phyloP scores from a whole-genome alignment of 1,140 invertebrate genomes.

The Drosophila hydei region DNA sequence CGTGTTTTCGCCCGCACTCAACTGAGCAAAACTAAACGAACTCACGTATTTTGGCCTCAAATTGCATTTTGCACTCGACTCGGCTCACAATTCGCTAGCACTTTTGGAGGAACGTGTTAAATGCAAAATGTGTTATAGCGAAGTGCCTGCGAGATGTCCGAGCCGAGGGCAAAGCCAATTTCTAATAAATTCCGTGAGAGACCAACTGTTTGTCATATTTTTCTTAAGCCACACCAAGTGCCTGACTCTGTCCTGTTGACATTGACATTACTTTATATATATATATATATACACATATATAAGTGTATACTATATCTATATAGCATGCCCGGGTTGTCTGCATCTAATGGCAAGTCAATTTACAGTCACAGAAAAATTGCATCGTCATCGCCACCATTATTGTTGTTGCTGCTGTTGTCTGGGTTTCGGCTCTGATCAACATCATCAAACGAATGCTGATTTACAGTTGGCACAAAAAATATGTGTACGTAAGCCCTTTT shows the following conservation, averaged over 20 bases:
- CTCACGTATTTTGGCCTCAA: slow-evolving; percentile 66
- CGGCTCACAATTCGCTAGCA: slow-evolving; percentile 62
- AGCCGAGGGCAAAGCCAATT: slow-evolving; percentile 28
- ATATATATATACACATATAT: background rate
- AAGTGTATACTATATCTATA: background rate
- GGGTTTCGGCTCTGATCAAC: slow-evolving; percentile 11
- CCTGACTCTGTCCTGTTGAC: slow-evolving; percentile 28
- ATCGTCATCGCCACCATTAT: slow-evolving; percentile 18
- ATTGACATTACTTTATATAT: slow-evolving; percentile 26
- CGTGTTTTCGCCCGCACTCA: slow-evolving; percentile 40
- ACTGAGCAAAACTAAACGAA: slow-evolving; percentile 65
- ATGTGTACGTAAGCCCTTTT: slow-evolving; percentile 28
- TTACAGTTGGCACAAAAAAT: slow-evolving; percentile 36
- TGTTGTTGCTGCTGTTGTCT: slow-evolving; percentile 15
- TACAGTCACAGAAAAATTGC: slow-evolving; percentile 33
- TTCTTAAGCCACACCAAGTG: slow-evolving; percentile 3
- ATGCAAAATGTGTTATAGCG: slow-evolving; percentile 57
- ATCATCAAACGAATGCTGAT: slow-evolving; percentile 35
- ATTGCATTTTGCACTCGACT: slow-evolving; percentile 76
- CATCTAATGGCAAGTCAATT: slow-evolving; percentile 41
- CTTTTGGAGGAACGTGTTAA: slow-evolving; percentile 63
- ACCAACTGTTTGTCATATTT: slow-evolving; percentile 49
- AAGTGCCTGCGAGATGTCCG: slow-evolving; percentile 26
- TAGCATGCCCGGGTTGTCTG: background rate
- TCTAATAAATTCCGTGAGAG: slow-evolving; percentile 31